These are phyloP conservation scores for Euplexia lucipara DNA, from an alignment of 2,888 invertebrate species.

Conservation along the genomic window DNA sequence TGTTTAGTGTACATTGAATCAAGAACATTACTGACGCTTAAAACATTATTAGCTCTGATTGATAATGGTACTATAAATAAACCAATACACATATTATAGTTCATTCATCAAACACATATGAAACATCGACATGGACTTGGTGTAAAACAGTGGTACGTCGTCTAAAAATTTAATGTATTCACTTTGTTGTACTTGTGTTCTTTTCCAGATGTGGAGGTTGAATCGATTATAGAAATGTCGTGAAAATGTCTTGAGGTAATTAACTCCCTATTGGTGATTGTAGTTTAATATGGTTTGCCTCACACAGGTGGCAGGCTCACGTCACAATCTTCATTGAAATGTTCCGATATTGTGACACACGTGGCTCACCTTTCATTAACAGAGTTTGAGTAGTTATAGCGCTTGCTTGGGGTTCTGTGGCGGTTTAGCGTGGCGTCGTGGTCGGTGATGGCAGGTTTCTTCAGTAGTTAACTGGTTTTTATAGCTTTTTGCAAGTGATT, in stretches of 20 bases:
- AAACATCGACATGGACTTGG: conserved; percentile 85
- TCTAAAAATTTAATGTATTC: conserved; percentile 85
- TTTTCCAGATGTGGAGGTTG: conserved; percentile 91
- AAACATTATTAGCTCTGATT: conserved; percentile 23
- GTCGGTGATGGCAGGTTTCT: conserved; percentile 79
- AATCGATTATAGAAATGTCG: conserved; percentile 90
- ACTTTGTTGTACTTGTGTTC: conserved; percentile 91
- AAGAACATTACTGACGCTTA: conserved; percentile 26
- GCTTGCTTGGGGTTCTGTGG: conserved; percentile 87
- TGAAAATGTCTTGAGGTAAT: conserved; percentile 91
- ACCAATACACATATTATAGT: conserved; percentile 42
- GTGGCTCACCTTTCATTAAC: conserved; percentile 77
- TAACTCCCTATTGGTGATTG: conserved; percentile 90
- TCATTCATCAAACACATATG: conserved; percentile 50
- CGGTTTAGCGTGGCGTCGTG: conserved; percentile 73
- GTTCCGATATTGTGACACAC: conserved; percentile 58
- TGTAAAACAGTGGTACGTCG: conserved; percentile 89
- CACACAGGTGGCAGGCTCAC: conserved; percentile 75
- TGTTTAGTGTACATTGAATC: conserved; percentile 20
- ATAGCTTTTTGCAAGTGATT: conserved; percentile 65
- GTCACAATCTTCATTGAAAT: conserved; percentile 59
- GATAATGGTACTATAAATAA: conserved; percentile 59
- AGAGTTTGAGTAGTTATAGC: conserved; percentile 79
- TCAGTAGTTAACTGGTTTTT: conserved; percentile 55
- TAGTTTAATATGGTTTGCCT: conserved; percentile 86